phyloP scores from a whole-genome alignment of 2,888 invertebrate species.

The Caenorhabditis sinica region DNA sequence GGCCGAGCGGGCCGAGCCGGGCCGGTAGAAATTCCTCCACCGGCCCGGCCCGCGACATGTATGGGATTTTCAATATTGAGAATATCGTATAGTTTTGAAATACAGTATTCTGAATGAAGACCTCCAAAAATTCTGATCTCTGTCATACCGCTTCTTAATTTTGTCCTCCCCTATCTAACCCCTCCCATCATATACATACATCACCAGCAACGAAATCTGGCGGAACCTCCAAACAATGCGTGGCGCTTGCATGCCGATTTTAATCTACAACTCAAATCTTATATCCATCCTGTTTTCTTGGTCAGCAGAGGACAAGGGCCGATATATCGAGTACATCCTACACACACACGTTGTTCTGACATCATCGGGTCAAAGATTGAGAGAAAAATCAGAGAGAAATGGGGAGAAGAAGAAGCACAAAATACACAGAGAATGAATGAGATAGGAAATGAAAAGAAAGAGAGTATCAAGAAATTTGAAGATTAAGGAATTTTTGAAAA shows the following conservation, averaged over 20 bases:
- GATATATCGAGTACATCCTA: neutral
- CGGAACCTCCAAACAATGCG: neutral
- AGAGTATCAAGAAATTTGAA: too few relatives aligned
- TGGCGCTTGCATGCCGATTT: neutral
- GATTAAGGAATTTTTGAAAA: too few relatives aligned
- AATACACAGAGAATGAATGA: neutral
- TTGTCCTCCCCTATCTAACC: neutral
- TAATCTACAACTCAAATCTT: constrained; percentile 8
- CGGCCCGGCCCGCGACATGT: too few relatives aligned
- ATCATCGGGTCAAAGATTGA: constrained; percentile 1
- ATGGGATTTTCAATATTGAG: too few relatives aligned
- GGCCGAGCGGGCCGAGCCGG: too few relatives aligned
- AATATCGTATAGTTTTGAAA: too few relatives aligned
- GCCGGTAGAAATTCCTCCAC: too few relatives aligned
- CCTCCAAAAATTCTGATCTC: neutral
- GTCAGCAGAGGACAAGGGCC: neutral
- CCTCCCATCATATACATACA: neutral
- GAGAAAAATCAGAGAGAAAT: neutral
- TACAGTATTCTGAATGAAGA: too few relatives aligned
- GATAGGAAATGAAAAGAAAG: too few relatives aligned
- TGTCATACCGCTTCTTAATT: neutral
- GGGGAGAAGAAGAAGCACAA: neutral
- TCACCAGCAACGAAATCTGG: neutral
- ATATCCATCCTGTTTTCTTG: neutral
- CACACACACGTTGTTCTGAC: neutral